Conservation (phyloP, 2,113 vertebrate species). For the Arenaria interpres region DNA sequence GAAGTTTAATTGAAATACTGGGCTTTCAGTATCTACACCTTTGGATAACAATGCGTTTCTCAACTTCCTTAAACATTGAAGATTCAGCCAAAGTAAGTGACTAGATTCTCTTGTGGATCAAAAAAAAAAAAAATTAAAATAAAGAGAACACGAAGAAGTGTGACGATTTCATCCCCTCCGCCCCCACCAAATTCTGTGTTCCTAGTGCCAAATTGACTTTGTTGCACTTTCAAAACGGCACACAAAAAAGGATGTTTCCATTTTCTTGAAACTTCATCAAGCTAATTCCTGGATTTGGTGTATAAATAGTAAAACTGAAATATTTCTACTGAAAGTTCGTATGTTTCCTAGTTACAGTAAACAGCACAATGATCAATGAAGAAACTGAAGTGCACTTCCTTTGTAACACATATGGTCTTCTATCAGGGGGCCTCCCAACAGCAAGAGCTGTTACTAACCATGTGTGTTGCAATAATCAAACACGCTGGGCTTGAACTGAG, state of each 20-base stretch:
- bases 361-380: background rate
- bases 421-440: background rate
- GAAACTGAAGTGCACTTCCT: background rate
- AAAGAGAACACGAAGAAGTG: background rate
- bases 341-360: conserved; percentile 14
- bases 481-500: background rate
- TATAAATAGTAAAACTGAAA: background rate
- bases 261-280: background rate
- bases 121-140: background rate
- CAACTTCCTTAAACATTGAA: background rate
- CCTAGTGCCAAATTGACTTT: background rate
- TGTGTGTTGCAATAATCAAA: background rate
- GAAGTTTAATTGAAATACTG: background rate
- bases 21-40: background rate
- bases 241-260: background rate
- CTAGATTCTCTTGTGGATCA: background rate
- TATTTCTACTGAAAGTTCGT: background rate
- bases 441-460: background rate
- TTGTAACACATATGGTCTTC: background rate
- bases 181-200: no score
- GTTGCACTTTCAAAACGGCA: background rate
- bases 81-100: background rate
- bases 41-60: background rate
- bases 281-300: background rate
- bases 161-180: background rate